Base-by-base conservation (phyloP, 2,888 invertebrate species). In the Leucoptera coffeella region DNA sequence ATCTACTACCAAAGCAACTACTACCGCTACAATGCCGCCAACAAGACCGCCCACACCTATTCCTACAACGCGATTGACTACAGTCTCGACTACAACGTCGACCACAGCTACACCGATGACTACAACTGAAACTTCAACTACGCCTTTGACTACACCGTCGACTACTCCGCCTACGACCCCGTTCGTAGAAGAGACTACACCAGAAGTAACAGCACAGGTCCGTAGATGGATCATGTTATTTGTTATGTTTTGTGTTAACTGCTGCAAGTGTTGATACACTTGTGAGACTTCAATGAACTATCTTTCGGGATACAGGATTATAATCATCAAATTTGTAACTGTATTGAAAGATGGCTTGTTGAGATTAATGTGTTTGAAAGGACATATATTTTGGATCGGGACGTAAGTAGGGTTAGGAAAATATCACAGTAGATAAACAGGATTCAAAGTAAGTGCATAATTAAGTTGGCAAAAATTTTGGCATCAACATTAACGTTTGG, bases 181-280 rank as follows among this genome's bases (percentile, higher is more conserved):
- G 6, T 6, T 7, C 9, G 6, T 9, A 6, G 17, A 17, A 17
- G 60, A 57, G 37, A 55, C 54, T 3, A 58, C 56, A 14, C 48
- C 51, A 38, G 61, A 64, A 29, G 51, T 60, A 19, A 46, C 26
- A 8, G 11, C 46, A 31, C 58, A 64, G 64, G 64, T 64, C 50
- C 41, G 57, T 55, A 32, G 25, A 20, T 27, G 31, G 6, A 24
- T 9, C 27, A 28, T 22, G 22, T 22, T 19, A n/a, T 19, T 19
- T 19, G 19, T 4, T 4, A 19, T n/a, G n/a, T 19, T n/a, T 2
- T 4, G 19, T 19, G 19, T n/a, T n/a, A 19, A n/a, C 19, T 19
- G 2, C 19, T 19, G n/a, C n/a, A 19, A 10, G 19, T 19, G 8
- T 19, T 19, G 8, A 10, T 19, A 19, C 8, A 10, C n/a, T n/a